Conservation (phyloP, 2,113 vertebrate genomes). For the Zosterops hypoxanthus region DNA sequence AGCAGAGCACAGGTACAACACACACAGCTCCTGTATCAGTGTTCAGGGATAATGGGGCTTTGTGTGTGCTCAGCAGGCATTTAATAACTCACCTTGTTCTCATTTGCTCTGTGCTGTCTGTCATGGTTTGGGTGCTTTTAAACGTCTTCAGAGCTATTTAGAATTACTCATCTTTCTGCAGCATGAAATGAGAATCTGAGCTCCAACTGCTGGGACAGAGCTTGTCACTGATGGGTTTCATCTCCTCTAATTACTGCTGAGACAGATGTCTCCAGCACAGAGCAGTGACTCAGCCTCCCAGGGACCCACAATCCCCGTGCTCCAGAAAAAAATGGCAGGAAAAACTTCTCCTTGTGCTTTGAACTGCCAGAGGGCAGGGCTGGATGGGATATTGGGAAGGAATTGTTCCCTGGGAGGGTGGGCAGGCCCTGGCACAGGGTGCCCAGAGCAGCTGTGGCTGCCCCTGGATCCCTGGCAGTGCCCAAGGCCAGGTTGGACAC, state of each 20-base stretch:
- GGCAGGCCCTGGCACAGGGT: neutral
- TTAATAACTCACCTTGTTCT: constrained; percentile 18
- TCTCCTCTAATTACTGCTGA: neutral
- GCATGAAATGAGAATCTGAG: constrained; percentile 39
- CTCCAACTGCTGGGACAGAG: neutral
- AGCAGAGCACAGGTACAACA: neutral
- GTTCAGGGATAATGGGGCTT: neutral
- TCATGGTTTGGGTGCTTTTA: constrained; percentile 30
- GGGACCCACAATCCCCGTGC: neutral
- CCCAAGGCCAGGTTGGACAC: neutral
- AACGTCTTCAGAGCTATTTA: neutral
- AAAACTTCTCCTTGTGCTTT: neutral
- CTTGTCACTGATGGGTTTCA: neutral
- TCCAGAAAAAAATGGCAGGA: accelerated
- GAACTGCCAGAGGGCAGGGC: neutral
- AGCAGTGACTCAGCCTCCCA: constrained; percentile 20
- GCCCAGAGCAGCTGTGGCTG: neutral
- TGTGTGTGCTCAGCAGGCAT: constrained; percentile 19
- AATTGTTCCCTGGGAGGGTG: neutral
- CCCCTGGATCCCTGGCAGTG: neutral
- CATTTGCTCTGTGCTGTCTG: neutral
- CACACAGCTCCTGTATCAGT: neutral
- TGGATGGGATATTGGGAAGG: accelerated
- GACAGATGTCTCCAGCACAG: neutral
- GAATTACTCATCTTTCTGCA: neutral